These are phyloP conservation scores for Hedychridium roseum DNA, from an alignment of 2,888 invertebrate species.

Conservation along the genomic window DNA sequence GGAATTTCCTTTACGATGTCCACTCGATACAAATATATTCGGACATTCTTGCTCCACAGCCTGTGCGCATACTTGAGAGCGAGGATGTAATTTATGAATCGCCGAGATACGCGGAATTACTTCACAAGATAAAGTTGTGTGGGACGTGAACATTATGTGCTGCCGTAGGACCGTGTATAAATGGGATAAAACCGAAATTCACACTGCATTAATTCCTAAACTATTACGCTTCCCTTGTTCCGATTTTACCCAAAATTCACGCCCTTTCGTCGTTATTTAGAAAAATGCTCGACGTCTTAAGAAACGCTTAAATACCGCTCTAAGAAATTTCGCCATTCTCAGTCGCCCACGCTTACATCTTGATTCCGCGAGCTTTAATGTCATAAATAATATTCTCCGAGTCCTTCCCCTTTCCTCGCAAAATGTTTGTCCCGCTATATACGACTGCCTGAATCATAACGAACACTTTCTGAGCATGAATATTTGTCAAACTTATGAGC, in stretches of 20 bases:
- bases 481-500: too few relatives aligned
- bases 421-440: too few relatives aligned
- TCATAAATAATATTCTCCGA: slow-evolving; percentile 48
- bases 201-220: not conserved
- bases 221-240: not conserved
- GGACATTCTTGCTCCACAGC: slow-evolving; percentile 29
- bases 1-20: slow-evolving; percentile 37
- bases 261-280: not conserved
- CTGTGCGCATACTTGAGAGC: slow-evolving; percentile 41
- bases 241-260: not conserved
- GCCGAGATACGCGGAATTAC: slow-evolving; percentile 48
- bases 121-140: slow-evolving; percentile 48
- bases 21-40: slow-evolving; percentile 30
- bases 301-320: not conserved
- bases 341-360: slow-evolving; percentile 52
- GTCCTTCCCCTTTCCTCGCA: slow-evolving; percentile 12
- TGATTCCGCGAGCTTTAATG: slow-evolving; percentile 47
- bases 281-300: not conserved
- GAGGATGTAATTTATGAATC: slow-evolving; percentile 47
- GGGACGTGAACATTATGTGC: slow-evolving; percentile 54
- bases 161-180: slow-evolving; percentile 24
- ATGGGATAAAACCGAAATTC: not conserved
- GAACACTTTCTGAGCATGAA: too few relatives aligned
- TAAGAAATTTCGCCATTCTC: slow-evolving; percentile 2
- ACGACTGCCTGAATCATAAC: too few relatives aligned